Evolutionary conservation across 2,113 vertebrate species (phyloP), one percentile per base, ranked within the genome.

Genomic region (Pardalotus punctatus): DNA sequence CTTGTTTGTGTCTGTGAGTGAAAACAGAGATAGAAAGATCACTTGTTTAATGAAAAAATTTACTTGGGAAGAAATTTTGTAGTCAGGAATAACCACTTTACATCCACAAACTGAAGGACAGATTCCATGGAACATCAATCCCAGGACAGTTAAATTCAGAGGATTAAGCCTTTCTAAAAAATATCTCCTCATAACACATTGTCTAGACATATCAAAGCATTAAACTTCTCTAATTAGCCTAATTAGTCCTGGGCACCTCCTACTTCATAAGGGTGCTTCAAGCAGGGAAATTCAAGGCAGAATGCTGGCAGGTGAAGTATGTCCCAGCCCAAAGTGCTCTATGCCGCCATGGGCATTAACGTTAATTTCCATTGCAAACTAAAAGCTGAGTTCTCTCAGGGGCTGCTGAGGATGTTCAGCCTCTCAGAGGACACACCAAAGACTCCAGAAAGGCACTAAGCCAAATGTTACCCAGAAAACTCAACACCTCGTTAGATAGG

Each of bases 301-400:
- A 72, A 62, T 24, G 19, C 48, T 15, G 28, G 50, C 40, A 86
- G 10, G 3, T 27, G 47, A 66, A 71, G 22, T 29, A 54, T 0
- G 10, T 35, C 27, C n/a, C 38, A 81, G 31, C 45, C 50, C 5
- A 6, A 29, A 67, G 8, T 18, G 9, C 28, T 70, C 28, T 29
- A 5, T 48, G 45, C 22, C 45, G 47, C 45, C 0, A 0, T 10
- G 21, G 21, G 14, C n/a, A 82, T 61, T 47, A 38, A 35, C 2
- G 5, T 14, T 61, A 35, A 18, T 11, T 45, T 50, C 45, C 33
- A 22, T 6, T 29, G 21, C 0, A 0, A 24, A 31, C 42, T 42
- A 85, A 76, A 31, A 47, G 7, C 8, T 43, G 31, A 12, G 27
- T n/a, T 61, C 9, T 83, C 40, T 60, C n/a, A 23, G 33, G 29